Evolutionary conservation across 2,797 vertebrate genomes (phyloP).

Genomic region (Anisognathus igniventris): DNA sequence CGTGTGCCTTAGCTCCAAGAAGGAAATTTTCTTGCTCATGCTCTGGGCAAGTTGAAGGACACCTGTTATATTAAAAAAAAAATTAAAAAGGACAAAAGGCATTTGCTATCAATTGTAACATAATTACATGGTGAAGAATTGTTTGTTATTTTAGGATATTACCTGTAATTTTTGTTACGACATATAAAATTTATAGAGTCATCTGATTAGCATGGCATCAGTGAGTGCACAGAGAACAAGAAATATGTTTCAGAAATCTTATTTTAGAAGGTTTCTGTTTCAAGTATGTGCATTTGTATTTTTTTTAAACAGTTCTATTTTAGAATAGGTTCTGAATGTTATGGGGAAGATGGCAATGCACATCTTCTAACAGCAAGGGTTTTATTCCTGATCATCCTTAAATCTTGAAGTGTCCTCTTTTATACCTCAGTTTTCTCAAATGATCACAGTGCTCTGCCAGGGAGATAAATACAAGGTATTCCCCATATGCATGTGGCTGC

Average conservation of each 20-base stretch:
- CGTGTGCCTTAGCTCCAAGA: not conserved
- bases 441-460: not conserved
- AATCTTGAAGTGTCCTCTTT: not conserved
- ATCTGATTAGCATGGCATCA: not conserved
- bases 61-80: not conserved
- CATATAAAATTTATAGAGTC: not conserved
- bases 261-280: not conserved
- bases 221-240: not conserved
- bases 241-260: not conserved
- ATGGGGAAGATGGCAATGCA: not conserved
- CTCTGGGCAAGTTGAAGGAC: not conserved
- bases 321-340: not conserved
- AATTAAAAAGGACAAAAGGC: accelerated
- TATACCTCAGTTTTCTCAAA: not conserved
- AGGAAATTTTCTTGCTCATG: not conserved
- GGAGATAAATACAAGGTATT: not conserved
- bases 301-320: not conserved
- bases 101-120: not conserved
- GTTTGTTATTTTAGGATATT: not conserved
- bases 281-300: not conserved
- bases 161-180: not conserved
- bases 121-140: not conserved
- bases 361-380: not conserved
- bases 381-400: not conserved
- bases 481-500: not conserved